Evolutionary conservation across 2,888 invertebrate genomes (phyloP).

Genomic region (Xestia ashworthii): DNA sequence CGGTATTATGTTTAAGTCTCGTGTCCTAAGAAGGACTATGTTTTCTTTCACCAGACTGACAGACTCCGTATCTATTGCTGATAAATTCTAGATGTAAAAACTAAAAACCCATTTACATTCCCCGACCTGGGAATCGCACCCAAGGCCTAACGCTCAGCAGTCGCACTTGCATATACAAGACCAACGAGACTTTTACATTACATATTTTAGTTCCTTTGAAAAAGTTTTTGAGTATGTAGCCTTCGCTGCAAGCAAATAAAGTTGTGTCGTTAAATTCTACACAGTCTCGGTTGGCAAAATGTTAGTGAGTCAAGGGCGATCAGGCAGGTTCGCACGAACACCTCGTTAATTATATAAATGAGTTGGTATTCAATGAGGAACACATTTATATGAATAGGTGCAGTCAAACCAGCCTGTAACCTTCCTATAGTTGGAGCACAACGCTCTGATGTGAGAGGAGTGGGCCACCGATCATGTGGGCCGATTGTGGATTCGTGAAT

Average conservation of each 20-base stretch:
- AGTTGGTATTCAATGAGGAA: neutral
- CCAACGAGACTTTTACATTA: neutral
- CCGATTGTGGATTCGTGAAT: neutral
- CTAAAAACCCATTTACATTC: neutral
- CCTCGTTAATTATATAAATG: neutral
- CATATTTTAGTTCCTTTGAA: neutral
- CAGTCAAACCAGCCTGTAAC: neutral
- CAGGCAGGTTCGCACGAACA: slow-evolving; percentile 10
- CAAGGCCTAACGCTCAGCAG: neutral
- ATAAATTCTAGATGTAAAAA: neutral
- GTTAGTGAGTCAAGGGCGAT: slow-evolving; percentile 44
- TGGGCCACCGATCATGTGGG: neutral
- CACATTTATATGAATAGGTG: neutral
- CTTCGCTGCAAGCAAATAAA: neutral
- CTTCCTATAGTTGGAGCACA: neutral
- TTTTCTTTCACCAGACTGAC: too few relatives aligned
- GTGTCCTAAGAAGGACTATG: neutral
- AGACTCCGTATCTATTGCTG: neutral
- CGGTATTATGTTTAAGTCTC: neutral
- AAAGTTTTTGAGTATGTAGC: neutral
- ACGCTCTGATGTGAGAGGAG: neutral
- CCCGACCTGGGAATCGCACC: neutral
- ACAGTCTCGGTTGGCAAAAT: slow-evolving; percentile 13
- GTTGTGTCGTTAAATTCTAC: slow-evolving; percentile 3
- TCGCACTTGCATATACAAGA: neutral